Base-by-base conservation (phyloP, 2,888 invertebrate species). In the Calliphora vomitoria region DNA sequence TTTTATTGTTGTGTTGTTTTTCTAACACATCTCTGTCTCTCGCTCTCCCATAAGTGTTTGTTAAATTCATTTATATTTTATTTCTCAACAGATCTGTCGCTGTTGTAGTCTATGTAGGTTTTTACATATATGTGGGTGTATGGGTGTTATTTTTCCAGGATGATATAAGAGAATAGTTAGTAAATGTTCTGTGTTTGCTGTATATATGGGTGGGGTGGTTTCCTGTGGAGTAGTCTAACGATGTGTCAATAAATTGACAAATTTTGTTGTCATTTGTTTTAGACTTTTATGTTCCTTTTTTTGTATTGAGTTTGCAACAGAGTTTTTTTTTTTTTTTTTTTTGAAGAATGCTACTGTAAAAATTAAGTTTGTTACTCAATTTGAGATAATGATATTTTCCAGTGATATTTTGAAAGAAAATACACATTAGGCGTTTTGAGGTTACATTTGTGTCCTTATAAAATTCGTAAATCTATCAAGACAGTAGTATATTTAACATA, bases 61-160 rank as follows among this genome's bases (percentile, higher is more conserved):
- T 53, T 68, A 74, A 62, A 86, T 78, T 86, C 72, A 78, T 82
- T 82, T 86, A 78, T 68, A 86, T 74, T 86, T 78, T 74, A 53
- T 78, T 66, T 72, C 72, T 64, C 35, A 47, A 50, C 76, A 71
- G 20, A 25, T 11, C 15, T 4, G 41, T n/a, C 35, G 60, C 41
- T 62, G 31, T 64, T 35, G 60, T 5, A 20, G 41, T 75, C 47
- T 66, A 31, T 18, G 8, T 31, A 8, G 6, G 6, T 6, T 13
- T 35, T 11, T 50, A 18, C 38, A 55, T 20, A 13, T 47, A 58
- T 35, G n/a, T n/a, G 13, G 11, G 4, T 68, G 31, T 4, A 8
- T 25, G 20, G 62, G 66, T 78, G 64, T 44, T 4, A 2, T 44
- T 44, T 11, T 44, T 44, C 35, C 4, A 35, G 64, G 68, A 68